A percentile compares a stretch with the other conserved stretches of the same genome.
phyloP scores from a whole-genome alignment of 1,140 invertebrate species.

The Mizuhopecten yessoensis region DNA sequence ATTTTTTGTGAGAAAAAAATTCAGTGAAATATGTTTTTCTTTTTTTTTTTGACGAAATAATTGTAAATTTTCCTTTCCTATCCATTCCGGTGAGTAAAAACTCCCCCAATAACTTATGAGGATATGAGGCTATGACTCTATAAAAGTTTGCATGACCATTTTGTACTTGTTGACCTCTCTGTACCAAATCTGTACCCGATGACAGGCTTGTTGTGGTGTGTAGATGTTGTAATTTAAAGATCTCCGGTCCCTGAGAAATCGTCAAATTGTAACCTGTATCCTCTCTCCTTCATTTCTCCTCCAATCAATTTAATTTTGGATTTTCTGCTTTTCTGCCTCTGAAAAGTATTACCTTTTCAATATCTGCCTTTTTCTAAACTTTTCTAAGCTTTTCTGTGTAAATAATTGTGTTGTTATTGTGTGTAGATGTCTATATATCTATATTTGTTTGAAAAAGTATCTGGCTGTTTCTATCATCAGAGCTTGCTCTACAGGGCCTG shows the following conservation, averaged over 20 bases:
- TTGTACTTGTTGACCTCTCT: neutral
- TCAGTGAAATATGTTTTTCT: too few relatives aligned
- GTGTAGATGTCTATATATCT: slow-evolving; percentile 13
- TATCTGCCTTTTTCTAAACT: neutral
- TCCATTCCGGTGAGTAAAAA: neutral
- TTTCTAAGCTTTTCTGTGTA: neutral
- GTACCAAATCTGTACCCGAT: neutral
- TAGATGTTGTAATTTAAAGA: neutral
- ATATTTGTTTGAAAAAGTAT: neutral
- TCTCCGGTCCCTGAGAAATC: too few relatives aligned
- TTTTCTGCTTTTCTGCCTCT: neutral
- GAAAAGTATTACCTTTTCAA: neutral
- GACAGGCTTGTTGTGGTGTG: slow-evolving; percentile 1
- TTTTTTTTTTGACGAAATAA: neutral
- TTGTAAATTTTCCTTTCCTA: neutral
- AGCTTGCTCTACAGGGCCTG: too few relatives aligned
- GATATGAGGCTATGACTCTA: neutral
- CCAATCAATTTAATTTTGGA: neutral
- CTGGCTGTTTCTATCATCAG: neutral
- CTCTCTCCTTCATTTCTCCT: neutral
- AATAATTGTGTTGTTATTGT: neutral
- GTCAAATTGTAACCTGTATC: neutral
- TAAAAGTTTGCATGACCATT: slow-evolving; percentile 24
- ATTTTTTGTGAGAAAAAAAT: too few relatives aligned
- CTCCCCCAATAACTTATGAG: neutral